Evolutionary conservation across 2,113 vertebrate genomes (phyloP).

Genomic region (Notiomystis cincta): DNA sequence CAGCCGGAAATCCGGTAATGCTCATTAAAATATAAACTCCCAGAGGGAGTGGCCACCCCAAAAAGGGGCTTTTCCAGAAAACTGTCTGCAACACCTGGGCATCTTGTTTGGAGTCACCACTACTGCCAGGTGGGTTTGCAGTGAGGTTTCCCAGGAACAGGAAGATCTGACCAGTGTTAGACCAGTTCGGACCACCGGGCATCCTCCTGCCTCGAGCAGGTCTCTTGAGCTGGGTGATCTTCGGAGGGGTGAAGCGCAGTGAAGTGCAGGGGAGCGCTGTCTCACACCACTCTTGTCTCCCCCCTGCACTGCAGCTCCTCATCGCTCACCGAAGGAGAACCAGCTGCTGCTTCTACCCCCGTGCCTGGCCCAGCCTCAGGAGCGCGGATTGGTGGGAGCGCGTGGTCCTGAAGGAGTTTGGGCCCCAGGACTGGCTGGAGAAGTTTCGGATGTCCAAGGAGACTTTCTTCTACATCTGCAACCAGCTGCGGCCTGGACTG

Average conservation of each 20-base stretch:
- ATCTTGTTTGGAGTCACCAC: neutral
- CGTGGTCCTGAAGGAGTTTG: constrained; percentile 71
- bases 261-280: accelerated
- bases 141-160: neutral
- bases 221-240: neutral
- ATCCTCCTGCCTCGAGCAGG: neutral
- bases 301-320: neutral
- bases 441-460: constrained; percentile 75
- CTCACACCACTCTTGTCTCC: neutral
- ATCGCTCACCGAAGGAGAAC: constrained; percentile 54
- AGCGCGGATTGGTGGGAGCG: constrained; percentile 68
- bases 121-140: neutral
- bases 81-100: accelerated
- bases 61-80: neutral
- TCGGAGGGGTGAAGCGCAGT: neutral
- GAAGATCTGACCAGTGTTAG: neutral
- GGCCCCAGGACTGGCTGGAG: constrained; percentile 74
- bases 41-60: accelerated
- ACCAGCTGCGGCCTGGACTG: constrained; percentile 64
- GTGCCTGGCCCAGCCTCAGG: constrained; percentile 52
- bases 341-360: constrained; percentile 59
- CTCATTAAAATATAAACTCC: neutral
- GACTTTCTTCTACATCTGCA: constrained; percentile 70
- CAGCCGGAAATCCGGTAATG: neutral
- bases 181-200: accelerated